Conservation (phyloP, 2,797 vertebrate genomes). For the Hoplostethus atlanticus region DNA sequence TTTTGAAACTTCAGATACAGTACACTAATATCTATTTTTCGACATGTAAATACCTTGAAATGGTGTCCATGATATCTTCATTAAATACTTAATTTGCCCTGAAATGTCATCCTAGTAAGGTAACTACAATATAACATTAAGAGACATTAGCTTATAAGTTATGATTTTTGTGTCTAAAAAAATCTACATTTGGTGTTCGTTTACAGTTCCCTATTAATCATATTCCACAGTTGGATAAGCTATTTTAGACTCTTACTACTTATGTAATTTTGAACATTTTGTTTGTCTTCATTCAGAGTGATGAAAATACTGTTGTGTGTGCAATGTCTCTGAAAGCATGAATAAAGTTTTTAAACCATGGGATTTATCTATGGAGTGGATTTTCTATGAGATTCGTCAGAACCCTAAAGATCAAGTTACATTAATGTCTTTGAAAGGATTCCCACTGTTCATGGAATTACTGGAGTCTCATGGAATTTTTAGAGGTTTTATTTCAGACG, state of each 20-base stretch:
- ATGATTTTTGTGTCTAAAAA: background rate
- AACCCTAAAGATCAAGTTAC: background rate
- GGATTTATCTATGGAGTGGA: background rate
- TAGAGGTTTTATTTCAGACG: no score
- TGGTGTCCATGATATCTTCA: constrained; percentile 5
- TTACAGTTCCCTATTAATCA: background rate
- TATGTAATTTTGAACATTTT: background rate
- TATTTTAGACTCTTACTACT: constrained; percentile 25
- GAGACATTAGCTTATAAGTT: background rate
- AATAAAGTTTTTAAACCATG: constrained; percentile 58
- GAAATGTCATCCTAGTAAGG: background rate
- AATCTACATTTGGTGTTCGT: background rate
- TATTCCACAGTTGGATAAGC: constrained; percentile 4
- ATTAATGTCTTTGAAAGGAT: background rate
- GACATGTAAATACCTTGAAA: constrained; percentile 22
- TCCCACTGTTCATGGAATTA: no score
- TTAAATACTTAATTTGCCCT: background rate
- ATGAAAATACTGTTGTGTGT: constrained; percentile 12
- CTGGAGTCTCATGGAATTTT: no score
- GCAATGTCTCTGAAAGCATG: constrained; percentile 16
- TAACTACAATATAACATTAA: constrained; percentile 3
- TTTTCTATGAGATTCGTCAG: background rate
- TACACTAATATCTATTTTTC: background rate
- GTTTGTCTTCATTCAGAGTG: constrained; percentile 10
- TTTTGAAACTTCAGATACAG: background rate